Conservation (phyloP, 2,113 vertebrate genomes). For the Pteropus alecto region DNA sequence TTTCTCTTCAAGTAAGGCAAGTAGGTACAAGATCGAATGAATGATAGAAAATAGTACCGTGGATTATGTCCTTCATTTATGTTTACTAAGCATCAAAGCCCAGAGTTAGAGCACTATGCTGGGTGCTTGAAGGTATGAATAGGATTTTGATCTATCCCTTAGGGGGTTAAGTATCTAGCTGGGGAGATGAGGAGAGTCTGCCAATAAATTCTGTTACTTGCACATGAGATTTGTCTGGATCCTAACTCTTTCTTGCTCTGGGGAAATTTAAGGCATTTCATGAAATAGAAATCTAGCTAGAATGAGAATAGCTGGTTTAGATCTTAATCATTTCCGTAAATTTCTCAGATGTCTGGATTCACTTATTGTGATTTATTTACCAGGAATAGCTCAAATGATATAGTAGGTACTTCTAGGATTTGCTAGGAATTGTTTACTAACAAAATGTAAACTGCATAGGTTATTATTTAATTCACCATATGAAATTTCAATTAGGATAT, state of each 20-base stretch:
- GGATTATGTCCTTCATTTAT: background rate
- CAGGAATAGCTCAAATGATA: background rate
- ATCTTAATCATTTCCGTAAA: conserved; percentile 36
- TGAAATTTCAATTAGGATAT: background rate
- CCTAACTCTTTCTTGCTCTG: background rate
- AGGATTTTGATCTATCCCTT: background rate
- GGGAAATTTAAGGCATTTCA: background rate
- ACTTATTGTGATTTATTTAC: conserved; percentile 15
- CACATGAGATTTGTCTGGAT: background rate
- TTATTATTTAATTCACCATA: background rate
- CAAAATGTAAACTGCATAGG: background rate
- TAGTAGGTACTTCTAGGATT: background rate
- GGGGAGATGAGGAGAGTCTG: background rate
- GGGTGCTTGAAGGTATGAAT: background rate
- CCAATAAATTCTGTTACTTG: conserved; percentile 14
- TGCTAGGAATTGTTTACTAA: background rate
- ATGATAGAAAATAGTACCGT: background rate
- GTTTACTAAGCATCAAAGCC: background rate
- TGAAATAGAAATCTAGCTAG: conserved; percentile 16
- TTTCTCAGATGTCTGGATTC: conserved; percentile 23
- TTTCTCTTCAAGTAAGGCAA: background rate
- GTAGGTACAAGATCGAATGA: background rate
- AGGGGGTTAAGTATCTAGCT: background rate
- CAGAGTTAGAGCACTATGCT: background rate
- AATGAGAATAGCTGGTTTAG: conserved; percentile 15